A percentile compares a stretch with the other conserved stretches of the same genome.
These are phyloP conservation scores for Cantharis flavilabris DNA, from an alignment of 2,888 invertebrate genomes.

Conservation along the genomic window DNA sequence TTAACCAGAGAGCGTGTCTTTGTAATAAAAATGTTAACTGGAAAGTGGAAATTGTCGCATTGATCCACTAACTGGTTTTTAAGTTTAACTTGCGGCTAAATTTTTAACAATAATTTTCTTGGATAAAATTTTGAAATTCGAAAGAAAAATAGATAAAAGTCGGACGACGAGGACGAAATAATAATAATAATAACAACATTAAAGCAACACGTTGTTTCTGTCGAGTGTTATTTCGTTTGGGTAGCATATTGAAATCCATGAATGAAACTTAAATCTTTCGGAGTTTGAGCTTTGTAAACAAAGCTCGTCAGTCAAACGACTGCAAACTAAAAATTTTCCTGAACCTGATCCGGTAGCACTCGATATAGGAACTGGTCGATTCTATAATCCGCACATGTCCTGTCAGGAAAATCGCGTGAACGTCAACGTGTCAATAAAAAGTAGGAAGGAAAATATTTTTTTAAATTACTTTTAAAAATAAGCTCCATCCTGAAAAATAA, in stretches of 20 bases:
- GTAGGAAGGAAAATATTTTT: conserved; percentile 10
- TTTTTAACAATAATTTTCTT: background rate
- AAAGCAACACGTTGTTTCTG: conserved; percentile 43
- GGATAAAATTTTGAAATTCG: background rate
- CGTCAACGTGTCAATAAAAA: conserved; percentile 26
- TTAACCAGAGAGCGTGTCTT: background rate
- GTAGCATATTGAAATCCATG: conserved; percentile 42
- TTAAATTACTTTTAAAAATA: background rate
- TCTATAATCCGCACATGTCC: conserved; percentile 36
- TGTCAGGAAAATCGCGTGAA: conserved; percentile 27
- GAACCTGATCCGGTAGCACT: conserved; percentile 23
- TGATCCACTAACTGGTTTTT: background rate
- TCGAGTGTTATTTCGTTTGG: conserved; percentile 34
- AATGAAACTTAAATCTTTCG: conserved; percentile 42
- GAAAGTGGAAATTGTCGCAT: background rate
- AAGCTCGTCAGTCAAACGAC: conserved; percentile 23
- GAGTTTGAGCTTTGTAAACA: conserved; percentile 32
- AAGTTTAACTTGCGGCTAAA: background rate
- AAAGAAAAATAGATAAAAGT: background rate
- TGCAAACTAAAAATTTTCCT: conserved; percentile 26
- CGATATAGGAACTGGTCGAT: conserved; percentile 31
- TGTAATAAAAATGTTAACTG: background rate
- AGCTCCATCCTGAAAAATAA: background rate
- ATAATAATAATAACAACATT: conserved; percentile 29
- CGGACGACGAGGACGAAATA: background rate